Percentiles rank a stretch among this genome's conserved stretches.
These are phyloP conservation scores for Conomelus anceps DNA, from an alignment of 2,888 invertebrate species.

Conservation along the genomic window DNA sequence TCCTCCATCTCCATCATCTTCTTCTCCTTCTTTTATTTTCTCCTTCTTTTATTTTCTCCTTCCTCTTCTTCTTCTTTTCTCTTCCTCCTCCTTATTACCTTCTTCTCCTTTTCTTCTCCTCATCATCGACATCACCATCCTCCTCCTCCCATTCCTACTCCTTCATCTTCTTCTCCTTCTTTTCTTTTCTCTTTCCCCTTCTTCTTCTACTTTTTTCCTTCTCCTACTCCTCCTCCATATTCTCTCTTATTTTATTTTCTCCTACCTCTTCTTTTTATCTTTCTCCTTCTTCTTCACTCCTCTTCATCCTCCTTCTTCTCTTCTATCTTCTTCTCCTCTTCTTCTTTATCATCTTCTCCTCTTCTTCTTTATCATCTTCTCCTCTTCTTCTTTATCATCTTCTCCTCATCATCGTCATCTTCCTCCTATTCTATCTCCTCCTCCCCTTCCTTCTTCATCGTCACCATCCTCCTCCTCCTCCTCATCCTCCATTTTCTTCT, in stretches of 20 bases:
- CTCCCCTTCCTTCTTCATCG: too few species aligned
- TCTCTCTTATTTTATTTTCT: not conserved
- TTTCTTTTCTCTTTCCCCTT: not conserved
- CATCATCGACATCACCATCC: not conserved
- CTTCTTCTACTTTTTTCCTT: not conserved
- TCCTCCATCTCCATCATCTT: not conserved
- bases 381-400: too few species aligned
- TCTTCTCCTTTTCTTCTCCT: not conserved
- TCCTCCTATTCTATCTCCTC: too few species aligned
- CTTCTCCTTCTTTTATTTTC: not conserved
- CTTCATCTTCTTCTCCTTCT: not conserved
- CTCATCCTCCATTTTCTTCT: too few species aligned
- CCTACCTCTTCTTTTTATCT: not conserved
- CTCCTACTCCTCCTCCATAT: not conserved
- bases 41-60: not conserved
- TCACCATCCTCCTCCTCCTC: too few species aligned
- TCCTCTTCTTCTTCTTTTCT: not conserved
- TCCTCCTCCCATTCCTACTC: not conserved
- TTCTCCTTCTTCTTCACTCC: not conserved
- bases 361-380: not conserved
- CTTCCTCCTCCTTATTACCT: not conserved
- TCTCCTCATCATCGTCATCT: not conserved
- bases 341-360: not conserved
- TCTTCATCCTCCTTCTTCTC: not conserved
- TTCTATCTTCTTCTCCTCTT: not conserved